phyloP scores from a whole-genome alignment of 2,888 invertebrate species.

The Epiblema foenella region DNA sequence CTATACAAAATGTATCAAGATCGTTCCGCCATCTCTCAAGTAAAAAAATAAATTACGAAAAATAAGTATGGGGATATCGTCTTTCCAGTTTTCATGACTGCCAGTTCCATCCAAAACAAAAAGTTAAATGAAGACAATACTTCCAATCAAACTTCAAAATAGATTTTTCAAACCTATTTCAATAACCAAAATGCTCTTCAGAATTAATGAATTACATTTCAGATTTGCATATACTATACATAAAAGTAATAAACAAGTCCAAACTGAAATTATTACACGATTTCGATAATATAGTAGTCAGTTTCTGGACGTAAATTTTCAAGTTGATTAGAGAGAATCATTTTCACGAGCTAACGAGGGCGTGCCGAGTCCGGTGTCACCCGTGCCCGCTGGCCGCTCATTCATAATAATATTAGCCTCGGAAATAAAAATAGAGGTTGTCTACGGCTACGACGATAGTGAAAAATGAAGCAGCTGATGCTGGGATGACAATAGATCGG shows the following conservation, averaged over 20 bases:
- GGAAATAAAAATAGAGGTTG: constrained; percentile 69
- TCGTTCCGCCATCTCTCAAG: no score
- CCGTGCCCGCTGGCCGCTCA: constrained; percentile 61
- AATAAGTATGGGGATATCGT: no score
- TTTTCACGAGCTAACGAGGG: constrained; percentile 53
- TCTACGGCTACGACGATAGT: constrained; percentile 66
- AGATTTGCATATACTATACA: not conserved
- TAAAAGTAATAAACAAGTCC: constrained; percentile 9
- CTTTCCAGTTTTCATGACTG: no score
- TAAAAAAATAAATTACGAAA: not conserved
- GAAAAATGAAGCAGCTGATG: constrained; percentile 78
- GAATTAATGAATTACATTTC: constrained; percentile 4
- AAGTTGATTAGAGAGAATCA: constrained; percentile 51
- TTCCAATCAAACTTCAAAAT: no score
- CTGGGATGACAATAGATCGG: constrained; percentile 69
- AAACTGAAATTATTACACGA: constrained; percentile 25
- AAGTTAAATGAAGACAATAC: no score
- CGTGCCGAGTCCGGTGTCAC: constrained; percentile 59
- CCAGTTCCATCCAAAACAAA: no score
- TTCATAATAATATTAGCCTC: constrained; percentile 68
- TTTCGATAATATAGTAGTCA: constrained; percentile 8
- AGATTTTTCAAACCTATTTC: not conserved
- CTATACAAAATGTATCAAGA: no score
- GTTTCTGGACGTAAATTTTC: constrained; percentile 12
- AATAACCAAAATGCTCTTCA: not conserved